Conservation (phyloP, 2,888 invertebrate species). For the Malachius bipustulatus region DNA sequence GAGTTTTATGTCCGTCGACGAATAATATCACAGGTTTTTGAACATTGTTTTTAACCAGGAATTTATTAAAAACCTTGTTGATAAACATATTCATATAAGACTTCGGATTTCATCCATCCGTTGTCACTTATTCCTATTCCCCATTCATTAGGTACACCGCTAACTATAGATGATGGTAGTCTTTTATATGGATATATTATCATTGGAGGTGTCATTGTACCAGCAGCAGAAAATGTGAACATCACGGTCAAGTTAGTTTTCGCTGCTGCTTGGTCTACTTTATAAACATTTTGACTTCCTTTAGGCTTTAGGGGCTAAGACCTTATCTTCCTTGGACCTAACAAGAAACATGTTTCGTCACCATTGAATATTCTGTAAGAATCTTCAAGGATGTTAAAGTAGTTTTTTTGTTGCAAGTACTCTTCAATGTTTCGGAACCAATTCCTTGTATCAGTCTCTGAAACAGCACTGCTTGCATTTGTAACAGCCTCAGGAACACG, state of each 20-base stretch:
- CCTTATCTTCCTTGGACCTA: slow-evolving; percentile 10
- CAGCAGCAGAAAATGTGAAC: slow-evolving; percentile 15
- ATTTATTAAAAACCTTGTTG: too few relatives aligned
- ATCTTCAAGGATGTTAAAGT: slow-evolving; percentile 6
- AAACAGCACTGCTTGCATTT: not conserved
- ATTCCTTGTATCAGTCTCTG: not conserved
- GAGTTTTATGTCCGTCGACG: not conserved
- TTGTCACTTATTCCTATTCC: slow-evolving; percentile 13
- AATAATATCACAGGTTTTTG: not conserved
- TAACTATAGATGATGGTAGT: slow-evolving; percentile 8
- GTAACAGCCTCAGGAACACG: slow-evolving; percentile 6
- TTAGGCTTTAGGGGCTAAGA: slow-evolving; percentile 15
- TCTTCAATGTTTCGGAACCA: slow-evolving; percentile 5
- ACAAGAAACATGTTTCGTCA: slow-evolving; percentile 6
- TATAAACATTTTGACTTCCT: slow-evolving; percentile 16
- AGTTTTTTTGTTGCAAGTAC: slow-evolving; percentile 3
- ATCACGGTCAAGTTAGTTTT: slow-evolving; percentile 15
- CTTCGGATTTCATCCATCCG: slow-evolving; percentile 17
- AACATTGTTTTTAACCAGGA: too few relatives aligned
- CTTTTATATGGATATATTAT: slow-evolving; percentile 14
- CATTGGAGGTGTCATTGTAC: slow-evolving; percentile 10
- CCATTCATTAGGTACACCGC: slow-evolving; percentile 12
- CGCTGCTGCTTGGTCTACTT: slow-evolving; percentile 6
- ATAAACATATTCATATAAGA: not conserved
- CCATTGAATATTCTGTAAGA: slow-evolving; percentile 8